Percentiles rank a stretch among this genome's conserved stretches.
Conservation (phyloP, 2,888 invertebrate species). For the Pediacus dermestoides region DNA sequence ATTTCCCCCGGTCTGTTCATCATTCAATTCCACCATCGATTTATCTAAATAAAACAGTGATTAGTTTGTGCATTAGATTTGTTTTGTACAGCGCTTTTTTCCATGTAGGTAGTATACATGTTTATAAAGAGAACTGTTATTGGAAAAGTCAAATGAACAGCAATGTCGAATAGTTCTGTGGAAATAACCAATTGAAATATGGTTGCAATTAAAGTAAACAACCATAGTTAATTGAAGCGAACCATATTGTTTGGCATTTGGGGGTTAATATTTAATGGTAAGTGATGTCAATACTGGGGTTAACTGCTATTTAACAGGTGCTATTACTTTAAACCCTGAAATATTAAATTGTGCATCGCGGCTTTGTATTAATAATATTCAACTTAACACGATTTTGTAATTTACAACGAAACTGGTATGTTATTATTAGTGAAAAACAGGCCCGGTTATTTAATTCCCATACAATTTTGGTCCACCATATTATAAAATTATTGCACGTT, state of each 20-base stretch:
- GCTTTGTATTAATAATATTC: slow-evolving; percentile 26
- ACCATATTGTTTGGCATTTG: slow-evolving; percentile 40
- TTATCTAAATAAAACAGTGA: no score
- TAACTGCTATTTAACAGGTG: slow-evolving; percentile 46
- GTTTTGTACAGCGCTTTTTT: no score
- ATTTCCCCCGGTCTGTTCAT: no score
- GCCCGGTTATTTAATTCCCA: no score
- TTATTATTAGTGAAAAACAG: no score
- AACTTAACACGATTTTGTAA: slow-evolving; percentile 21
- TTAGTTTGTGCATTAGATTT: no score
- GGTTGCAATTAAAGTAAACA: slow-evolving; percentile 45
- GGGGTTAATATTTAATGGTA: slow-evolving; percentile 49
- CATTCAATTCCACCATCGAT: no score
- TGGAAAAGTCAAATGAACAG: slow-evolving; percentile 26
- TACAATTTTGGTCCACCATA: no score
- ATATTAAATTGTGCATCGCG: slow-evolving; percentile 22
- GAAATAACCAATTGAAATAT: slow-evolving; percentile 40
- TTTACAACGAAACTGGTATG: no score
- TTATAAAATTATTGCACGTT: no score
- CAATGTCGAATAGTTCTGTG: slow-evolving; percentile 30
- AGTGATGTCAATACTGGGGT: slow-evolving; percentile 46
- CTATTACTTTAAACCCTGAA: slow-evolving; percentile 39
- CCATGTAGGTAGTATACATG: no score
- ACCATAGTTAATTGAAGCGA: slow-evolving; percentile 45
- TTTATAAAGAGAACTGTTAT: no score